Base-by-base conservation (phyloP, 2,888 invertebrate species). In the Octonoba sinensis region DNA sequence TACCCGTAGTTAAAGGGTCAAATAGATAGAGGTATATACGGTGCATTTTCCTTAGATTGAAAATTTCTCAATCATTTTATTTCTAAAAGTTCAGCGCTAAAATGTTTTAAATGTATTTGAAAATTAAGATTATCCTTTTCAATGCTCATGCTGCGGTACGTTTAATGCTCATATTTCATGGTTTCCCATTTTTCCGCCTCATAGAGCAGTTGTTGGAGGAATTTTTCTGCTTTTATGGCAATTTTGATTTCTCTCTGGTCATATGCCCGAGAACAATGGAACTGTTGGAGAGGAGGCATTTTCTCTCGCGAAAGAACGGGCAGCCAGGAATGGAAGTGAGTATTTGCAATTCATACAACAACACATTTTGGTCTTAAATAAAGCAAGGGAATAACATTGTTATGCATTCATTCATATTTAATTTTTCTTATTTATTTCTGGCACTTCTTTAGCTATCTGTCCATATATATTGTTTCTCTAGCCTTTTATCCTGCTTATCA, bases 181-280 rank as follows among this genome's bases (percentile, higher is more conserved):
- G 2, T 27, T 27, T 6, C 6, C 27, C 6, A 3, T 27, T 27
- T 27, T 27, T 27, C 27, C 27, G 2, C 16, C 4, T 70, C 66
- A 3, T 59, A 79, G 79, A 79, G 15, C 57, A 51, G 22, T 73
- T 79, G 22, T 47, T 79, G 22, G 24, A 27, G 11, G 79, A 79
- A 16, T 79, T 79, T 69, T 79, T 79, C 79, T 47, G 56, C 56
- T 79, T 73, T 18, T 79, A 79, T 56, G 60, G 51, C 24, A 67
- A 79, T 56, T 79, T 73, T 60, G 79, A 79, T 73, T 79, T 73
- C 44, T 60, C 69, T 2, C 36, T 44, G 46, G 67, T 79, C n/a
- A 73, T 79, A 47, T 79, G 67, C 18, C 60, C 73, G 8, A 8
- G 44, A n/a, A 56, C 18, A 12, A 20, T 20, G 24, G 16, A 51